Evolutionary conservation across 2,113 vertebrate genomes (phyloP), one percentile per base, ranked within the genome.

Genomic region (Rattus rattus): DNA sequence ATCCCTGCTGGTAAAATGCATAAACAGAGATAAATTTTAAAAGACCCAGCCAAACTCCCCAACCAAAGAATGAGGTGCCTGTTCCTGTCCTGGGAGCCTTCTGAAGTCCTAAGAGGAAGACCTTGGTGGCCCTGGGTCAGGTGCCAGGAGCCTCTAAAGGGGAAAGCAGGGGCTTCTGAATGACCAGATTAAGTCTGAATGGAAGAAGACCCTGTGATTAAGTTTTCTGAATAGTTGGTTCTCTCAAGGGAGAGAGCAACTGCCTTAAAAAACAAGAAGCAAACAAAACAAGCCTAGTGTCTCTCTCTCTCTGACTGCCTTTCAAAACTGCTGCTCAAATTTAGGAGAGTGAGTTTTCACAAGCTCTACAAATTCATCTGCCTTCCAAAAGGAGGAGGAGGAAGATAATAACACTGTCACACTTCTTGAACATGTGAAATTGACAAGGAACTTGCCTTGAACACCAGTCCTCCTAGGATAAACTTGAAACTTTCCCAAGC

Each of bases 151-250:
- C 80, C 80, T 95, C 69, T 70, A 43, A 94, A 79, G 93, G 47
- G 43, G 13, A 96, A 81, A 84, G 84, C n/a, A 86, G 91, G 63
- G 30, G 88, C 67, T 69, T 90, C 76, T 94, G 94, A 97, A 94
- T 89, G 90, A 86, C 76, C 94, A 97, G 96, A 97, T 96, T 97
- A 96, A 94, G 88, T 79, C 20, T 96, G 96, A 98, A 96, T 96
- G 84, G 87, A 94, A 88, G 91, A 93, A 96, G 90, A 97, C 88
- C 94, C 94, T 96, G 80, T 95, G 97, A 96, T 95, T 97, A 94
- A 73, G 79, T 94, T 96, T 97, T 94, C 96, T 97, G 90, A 97
- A 96, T 83, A 97, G 88, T 0, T 94, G 88, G 94, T 70, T 97
- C 80, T 93, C 88, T 86, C 84, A 70, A 87, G 56, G 79, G 77